Conservation (phyloP, 2,113 vertebrate genomes). For the Paracanthobrama guichenoti region DNA sequence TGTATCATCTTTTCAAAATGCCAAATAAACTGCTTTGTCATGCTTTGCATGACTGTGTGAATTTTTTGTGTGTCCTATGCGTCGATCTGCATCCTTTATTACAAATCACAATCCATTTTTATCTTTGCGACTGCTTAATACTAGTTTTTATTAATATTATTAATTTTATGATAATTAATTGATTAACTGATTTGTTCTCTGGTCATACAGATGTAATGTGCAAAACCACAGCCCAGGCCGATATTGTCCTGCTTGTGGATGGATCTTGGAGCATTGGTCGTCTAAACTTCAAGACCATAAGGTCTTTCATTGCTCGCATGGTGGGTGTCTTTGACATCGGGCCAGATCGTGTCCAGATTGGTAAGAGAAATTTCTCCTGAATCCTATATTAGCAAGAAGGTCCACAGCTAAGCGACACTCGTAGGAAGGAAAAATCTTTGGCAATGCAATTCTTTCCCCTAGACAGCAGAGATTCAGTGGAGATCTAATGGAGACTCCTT, state of each 20-base stretch:
- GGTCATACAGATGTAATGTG: constrained; percentile 83
- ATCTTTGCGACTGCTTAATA: background rate
- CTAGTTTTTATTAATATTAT: background rate
- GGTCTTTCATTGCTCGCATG: constrained; percentile 88
- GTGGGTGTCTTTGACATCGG: constrained; percentile 96
- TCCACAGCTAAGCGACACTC: background rate
- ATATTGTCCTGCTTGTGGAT: constrained; percentile 94
- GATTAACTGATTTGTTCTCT: constrained; percentile 54
- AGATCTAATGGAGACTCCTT: background rate
- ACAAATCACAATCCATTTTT: background rate
- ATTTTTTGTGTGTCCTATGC: constrained; percentile 38
- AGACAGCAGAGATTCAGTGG: background rate
- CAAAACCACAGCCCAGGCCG: constrained; percentile 90
- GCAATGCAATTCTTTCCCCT: background rate
- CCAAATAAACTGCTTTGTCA: constrained; percentile 30
- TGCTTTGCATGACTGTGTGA: constrained; percentile 47
- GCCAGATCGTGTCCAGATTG: constrained; percentile 92
- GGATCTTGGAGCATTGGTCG: constrained; percentile 98
- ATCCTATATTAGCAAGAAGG: background rate
- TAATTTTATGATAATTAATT: constrained; percentile 30
- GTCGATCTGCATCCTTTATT: background rate
- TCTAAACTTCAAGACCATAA: constrained; percentile 93
- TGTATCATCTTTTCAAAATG: constrained; percentile 41
- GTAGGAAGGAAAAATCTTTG: background rate
- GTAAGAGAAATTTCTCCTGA: constrained; percentile 73